Percentiles rank a stretch among this genome's conserved stretches.
Conservation (phyloP, 2,797 vertebrate genomes). For the Crocidura indochinensis region DNA sequence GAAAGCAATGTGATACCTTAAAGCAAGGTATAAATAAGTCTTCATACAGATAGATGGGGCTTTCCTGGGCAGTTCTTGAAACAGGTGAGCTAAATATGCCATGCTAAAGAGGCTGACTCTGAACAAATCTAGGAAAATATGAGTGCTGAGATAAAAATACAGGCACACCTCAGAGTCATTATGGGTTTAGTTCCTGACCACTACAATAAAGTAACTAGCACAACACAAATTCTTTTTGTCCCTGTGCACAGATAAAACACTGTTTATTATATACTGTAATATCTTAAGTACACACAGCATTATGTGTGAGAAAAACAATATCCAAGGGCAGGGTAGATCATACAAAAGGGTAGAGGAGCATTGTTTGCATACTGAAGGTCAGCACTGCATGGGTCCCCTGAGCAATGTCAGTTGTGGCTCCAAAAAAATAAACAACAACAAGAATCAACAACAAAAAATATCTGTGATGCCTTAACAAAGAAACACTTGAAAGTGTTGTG, state of each 20-base stretch:
- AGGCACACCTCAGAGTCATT: not conserved
- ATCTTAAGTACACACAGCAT: not conserved
- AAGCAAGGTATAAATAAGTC: too few species aligned
- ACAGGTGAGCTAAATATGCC: not conserved
- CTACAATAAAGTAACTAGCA: not conserved
- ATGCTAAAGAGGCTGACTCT: not conserved
- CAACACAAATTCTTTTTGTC: not conserved
- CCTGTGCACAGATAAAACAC: not conserved
- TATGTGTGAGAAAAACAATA: not conserved
- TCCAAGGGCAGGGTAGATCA: too few species aligned
- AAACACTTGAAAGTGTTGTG: not conserved
- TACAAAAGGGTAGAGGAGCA: too few species aligned
- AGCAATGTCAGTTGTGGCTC: too few species aligned
- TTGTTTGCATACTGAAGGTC: too few species aligned
- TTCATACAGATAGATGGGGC: too few species aligned
- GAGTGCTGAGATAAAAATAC: slow-evolving; percentile 25
- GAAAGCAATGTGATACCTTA: not conserved
- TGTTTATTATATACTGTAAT: not conserved
- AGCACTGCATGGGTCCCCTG: too few species aligned
- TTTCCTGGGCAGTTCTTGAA: not conserved
- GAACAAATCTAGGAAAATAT: not conserved
- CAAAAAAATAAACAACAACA: too few species aligned
- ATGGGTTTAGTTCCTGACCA: not conserved
- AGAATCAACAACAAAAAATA: too few species aligned
- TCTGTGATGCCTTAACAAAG: not conserved